Evolutionary conservation across 2,888 invertebrate species (phyloP).

Genomic region (Cheilosia vulpina): DNA sequence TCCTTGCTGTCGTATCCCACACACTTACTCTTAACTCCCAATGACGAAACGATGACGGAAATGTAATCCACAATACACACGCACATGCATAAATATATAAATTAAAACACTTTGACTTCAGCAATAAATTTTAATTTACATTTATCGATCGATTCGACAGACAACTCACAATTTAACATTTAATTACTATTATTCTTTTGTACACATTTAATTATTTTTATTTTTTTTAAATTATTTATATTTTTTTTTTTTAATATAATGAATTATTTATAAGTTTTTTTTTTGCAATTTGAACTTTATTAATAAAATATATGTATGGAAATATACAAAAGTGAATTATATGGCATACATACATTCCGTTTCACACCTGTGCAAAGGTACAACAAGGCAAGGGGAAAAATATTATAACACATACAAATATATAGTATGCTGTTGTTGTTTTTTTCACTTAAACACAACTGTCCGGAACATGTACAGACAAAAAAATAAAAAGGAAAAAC

Average conservation of each 20-base stretch:
- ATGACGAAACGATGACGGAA: constrained; percentile 46
- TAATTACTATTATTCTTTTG: constrained; percentile 8
- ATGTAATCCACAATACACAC: constrained; percentile 62
- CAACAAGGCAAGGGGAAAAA: constrained; percentile 4
- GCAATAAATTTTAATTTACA: constrained; percentile 50
- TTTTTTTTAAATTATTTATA: constrained; percentile 16
- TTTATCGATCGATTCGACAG: constrained; percentile 47
- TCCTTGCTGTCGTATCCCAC: constrained; percentile 38
- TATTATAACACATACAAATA: constrained; percentile 36
- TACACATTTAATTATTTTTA: constrained; percentile 10
- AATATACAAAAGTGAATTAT: constrained; percentile 45
- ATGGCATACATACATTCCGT: constrained; percentile 52
- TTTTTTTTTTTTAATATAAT: constrained; percentile 19
- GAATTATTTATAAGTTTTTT: constrained; percentile 23
- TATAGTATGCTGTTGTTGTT: constrained; percentile 33
- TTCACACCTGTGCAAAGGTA: constrained; percentile 51
- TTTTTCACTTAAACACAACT: constrained; percentile 52
- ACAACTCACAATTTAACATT: constrained; percentile 34
- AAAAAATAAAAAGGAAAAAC: constrained; percentile 49
- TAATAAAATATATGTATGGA: constrained; percentile 26
- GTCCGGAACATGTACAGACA: constrained; percentile 41
- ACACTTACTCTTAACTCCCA: background rate
- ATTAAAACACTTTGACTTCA: constrained; percentile 46
- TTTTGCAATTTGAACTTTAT: constrained; percentile 11
- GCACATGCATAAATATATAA: constrained; percentile 46